Evolutionary conservation across 2,113 vertebrate species (phyloP).

Genomic region (Pleuronectes platessa): DNA sequence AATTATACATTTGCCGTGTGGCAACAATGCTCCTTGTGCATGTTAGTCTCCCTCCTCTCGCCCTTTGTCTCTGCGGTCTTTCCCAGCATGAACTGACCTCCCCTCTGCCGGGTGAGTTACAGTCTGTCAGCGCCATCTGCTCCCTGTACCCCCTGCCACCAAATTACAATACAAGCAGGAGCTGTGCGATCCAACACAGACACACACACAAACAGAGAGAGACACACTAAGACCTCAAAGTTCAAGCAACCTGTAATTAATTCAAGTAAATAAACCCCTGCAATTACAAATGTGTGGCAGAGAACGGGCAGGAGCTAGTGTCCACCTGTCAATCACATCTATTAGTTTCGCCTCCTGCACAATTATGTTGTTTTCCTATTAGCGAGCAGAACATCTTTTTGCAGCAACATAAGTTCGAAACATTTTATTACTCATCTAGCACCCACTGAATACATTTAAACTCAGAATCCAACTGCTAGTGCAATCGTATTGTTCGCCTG

Average conservation of each 20-base stretch:
- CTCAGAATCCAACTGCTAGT: slow-evolving; percentile 13
- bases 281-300: slow-evolving; percentile 8
- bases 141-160: slow-evolving; percentile 71
- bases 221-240: slow-evolving; percentile 52
- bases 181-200: slow-evolving; percentile 48
- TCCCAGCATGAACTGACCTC: slow-evolving; percentile 66
- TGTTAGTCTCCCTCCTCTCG: slow-evolving; percentile 32
- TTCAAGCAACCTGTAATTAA: slow-evolving; percentile 64
- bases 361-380: not conserved
- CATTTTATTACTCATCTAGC: slow-evolving; percentile 2
- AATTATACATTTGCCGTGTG: slow-evolving; percentile 44
- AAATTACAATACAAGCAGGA: slow-evolving; percentile 65
- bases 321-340: not conserved
- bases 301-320: not conserved
- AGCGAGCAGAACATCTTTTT: not conserved
- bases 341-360: not conserved
- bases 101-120: slow-evolving; percentile 74
- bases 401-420: slow-evolving; percentile 22
- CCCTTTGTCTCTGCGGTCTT: slow-evolving; percentile 60
- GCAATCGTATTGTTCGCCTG: slow-evolving; percentile 36
- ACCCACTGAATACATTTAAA: slow-evolving; percentile 43
- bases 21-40: slow-evolving; percentile 22
- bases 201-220: not conserved
- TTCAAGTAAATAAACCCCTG: slow-evolving; percentile 54
- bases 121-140: slow-evolving; percentile 85